phyloP scores from a whole-genome alignment of 2,113 vertebrate genomes.

The Heloderma charlesbogerti region DNA sequence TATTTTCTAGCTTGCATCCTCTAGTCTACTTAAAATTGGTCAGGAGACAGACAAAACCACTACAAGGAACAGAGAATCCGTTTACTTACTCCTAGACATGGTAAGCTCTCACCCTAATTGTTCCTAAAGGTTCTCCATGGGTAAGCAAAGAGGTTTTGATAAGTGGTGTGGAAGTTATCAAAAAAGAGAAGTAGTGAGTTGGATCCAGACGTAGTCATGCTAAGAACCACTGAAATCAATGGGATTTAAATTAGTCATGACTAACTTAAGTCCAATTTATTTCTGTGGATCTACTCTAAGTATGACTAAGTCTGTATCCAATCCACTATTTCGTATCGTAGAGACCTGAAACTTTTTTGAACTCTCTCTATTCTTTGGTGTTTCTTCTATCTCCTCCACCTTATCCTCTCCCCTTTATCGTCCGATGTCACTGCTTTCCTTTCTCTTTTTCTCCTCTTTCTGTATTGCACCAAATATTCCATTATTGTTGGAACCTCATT shows the following conservation, averaged over 20 bases:
- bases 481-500: not conserved
- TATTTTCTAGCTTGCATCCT: constrained; percentile 90
- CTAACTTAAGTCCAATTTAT: too few relatives aligned
- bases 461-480: not conserved
- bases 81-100: constrained; percentile 98
- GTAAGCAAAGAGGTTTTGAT: not conserved
- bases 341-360: constrained; percentile 18
- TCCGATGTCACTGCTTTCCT: too few relatives aligned
- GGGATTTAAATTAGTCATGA: too few relatives aligned
- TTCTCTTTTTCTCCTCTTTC: not conserved
- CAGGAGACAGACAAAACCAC: constrained; percentile 99
- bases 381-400: not conserved
- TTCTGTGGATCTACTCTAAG: too few relatives aligned
- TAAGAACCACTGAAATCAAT: too few relatives aligned
- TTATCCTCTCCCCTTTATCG: not conserved
- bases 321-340: not conserved
- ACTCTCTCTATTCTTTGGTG: not conserved
- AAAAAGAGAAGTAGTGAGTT: not conserved
- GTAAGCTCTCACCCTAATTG: constrained; percentile 76
- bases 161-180: not conserved
- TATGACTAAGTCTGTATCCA: too few relatives aligned
- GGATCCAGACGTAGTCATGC: too few relatives aligned
- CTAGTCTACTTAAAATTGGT: constrained; percentile 97
- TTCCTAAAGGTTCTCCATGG: not conserved
- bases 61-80: constrained; percentile 96